Base-by-base conservation (phyloP, 2,113 vertebrate genomes). In the Grammomys dolichurus region DNA sequence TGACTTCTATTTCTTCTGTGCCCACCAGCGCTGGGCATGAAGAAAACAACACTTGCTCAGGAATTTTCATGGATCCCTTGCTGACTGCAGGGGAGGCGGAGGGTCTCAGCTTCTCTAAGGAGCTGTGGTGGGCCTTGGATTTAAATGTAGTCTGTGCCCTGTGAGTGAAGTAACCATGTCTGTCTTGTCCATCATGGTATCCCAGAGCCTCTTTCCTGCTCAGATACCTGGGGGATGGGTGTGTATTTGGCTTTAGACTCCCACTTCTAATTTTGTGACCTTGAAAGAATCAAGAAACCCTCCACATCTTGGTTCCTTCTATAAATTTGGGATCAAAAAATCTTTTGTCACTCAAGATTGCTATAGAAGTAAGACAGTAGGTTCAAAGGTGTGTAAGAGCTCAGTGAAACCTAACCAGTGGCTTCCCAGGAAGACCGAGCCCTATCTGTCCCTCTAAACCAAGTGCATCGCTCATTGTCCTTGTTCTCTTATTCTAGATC, bases 181-280 rank as follows among this genome's bases (percentile, higher is more conserved):
- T n/a, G 7, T 85, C 85, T 58, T 11, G 20, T 19, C 80, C 31
- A 4, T 81, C 2, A 0, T 0, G 1, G 70, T 3, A 6, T 26
- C 33, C 48, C 54, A 69, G 33, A 40, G 60, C 60, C 40, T 46
- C 3, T 9, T 7, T 3, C 33, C 46, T 51, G 46, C 58, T 0
- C 10, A 51, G 51, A 65, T 10, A 17, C 20, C 51, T 51, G 22
- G 8, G 6, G 75, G 36, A n/a, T 22, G 90, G n/a, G 28, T 3
- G 1, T 43, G 46, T 54, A 36, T 24, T 40, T 77, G 72, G 9
- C 33, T 63, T 63, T 69, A 67, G 33, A 87, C 36, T 56, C 70
- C 76, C 28, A 28, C 4, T 51, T 54, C 48, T 60, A 76, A 76
- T 33, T 56, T n/a, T 46, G 60, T 19, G 22, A 78, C 17, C 69